These are phyloP conservation scores for Tholera decimalis DNA, from an alignment of 2,888 invertebrate species.

Conservation along the genomic window DNA sequence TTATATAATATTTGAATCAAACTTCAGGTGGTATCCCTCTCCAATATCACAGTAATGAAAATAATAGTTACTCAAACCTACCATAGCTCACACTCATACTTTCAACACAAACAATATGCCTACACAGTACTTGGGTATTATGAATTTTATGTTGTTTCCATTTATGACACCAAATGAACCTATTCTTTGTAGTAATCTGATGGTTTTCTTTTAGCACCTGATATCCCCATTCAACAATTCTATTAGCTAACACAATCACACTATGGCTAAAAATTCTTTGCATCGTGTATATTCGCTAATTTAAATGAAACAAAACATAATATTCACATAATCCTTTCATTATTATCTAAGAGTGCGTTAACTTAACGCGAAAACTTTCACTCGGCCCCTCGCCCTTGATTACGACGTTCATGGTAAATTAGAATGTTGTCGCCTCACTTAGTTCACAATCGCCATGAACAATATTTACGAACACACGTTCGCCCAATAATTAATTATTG, in stretches of 20 bases:
- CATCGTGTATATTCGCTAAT: conserved; percentile 48
- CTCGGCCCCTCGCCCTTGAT: neutral
- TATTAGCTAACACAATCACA: conserved; percentile 57
- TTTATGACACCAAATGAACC: conserved; percentile 37
- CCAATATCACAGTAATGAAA: conserved; percentile 89
- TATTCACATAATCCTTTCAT: conserved; percentile 37
- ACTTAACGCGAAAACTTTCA: neutral
- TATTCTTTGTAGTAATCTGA: conserved; percentile 1
- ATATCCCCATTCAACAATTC: conserved; percentile 48
- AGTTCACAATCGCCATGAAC: conserved; percentile 13
- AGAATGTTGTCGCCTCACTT: neutral
- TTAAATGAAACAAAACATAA: conserved; percentile 45
- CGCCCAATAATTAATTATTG: neutral
- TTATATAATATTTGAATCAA: conserved; percentile 75
- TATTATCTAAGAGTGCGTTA: conserved; percentile 26
- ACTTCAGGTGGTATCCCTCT: conserved; percentile 82
- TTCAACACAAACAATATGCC: conserved; percentile 69
- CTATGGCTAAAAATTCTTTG: conserved; percentile 46
- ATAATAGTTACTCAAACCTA: conserved; percentile 78
- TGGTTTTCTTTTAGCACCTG: conserved; percentile 42
- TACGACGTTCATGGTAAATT: neutral
- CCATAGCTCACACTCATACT: conserved; percentile 75
- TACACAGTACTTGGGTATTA: conserved; percentile 54
- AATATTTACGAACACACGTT: neutral
- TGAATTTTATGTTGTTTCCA: conserved; percentile 39